phyloP scores from a whole-genome alignment of 2,888 invertebrate species.

The Agonum fuliginosum region DNA sequence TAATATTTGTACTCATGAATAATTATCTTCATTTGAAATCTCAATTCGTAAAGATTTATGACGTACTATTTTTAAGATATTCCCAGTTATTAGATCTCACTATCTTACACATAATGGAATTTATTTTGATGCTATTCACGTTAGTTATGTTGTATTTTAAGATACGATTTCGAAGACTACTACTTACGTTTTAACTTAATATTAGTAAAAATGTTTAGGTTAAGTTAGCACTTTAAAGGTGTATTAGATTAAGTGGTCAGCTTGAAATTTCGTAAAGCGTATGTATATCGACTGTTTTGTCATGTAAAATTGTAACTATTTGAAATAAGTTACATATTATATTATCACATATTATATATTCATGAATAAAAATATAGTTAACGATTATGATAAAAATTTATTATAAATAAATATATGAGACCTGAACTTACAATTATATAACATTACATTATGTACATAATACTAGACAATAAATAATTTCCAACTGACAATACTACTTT shows the following conservation, averaged over 20 bases:
- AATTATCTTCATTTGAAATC: too few species aligned
- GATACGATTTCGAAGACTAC: too few species aligned
- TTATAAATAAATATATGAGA: conserved; percentile 2
- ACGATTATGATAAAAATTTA: neutral
- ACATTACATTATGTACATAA: neutral
- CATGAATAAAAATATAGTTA: neutral
- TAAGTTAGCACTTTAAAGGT: too few species aligned
- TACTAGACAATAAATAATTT: neutral
- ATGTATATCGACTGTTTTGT: too few species aligned
- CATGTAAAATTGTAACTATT: too few species aligned
- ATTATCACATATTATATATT: neutral
- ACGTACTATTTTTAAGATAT: neutral
- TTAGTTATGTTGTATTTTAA: neutral
- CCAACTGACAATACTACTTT: neutral
- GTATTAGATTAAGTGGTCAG: too few species aligned
- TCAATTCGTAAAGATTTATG: too few species aligned
- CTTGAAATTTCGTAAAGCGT: too few species aligned
- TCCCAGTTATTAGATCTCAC: conserved; percentile 6
- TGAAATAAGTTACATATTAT: neutral
- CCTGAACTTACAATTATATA: neutral
- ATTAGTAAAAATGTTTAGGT: too few species aligned
- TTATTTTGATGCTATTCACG: neutral
- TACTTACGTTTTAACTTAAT: too few species aligned
- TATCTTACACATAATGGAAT: neutral
- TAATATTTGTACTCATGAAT: too few species aligned